Evolutionary conservation across 2,888 invertebrate genomes (phyloP), one percentile per base, ranked within the genome.

Genomic region (Molanna angustata): DNA sequence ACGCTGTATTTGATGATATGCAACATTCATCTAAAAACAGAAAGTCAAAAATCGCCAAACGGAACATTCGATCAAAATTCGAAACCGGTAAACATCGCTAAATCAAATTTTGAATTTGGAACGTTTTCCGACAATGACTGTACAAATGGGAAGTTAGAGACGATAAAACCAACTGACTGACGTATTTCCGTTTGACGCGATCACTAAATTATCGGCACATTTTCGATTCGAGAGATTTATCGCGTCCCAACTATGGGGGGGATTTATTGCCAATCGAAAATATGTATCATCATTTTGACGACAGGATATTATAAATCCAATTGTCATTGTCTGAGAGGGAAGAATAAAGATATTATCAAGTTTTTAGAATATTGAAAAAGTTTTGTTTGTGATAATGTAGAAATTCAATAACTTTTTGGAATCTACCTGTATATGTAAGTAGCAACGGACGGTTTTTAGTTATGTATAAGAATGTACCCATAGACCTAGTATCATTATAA

Each of bases 121-220:
- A 35, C 45, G 48, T 53, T 57, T 53, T 50, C 52, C 57, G 46
- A 17, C 22, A 37, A 51, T 40, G 50, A 41, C 21, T 37, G 47
- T 37, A 32, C 37, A 27, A 35, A 49, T 48, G 45, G 57, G 57
- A 53, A 51, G 53, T 40, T 27, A 40, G 21, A 18, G n/a, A 39
- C 40, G 44, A 53, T 53, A 49, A 53, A 49, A 44, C 44, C 35
- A 20, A 18, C 45, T 45, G 55, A 49, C 22, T 55, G 58, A 58
- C 58, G 58, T 55, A 50, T 47, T 55, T 58, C 58, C 58, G 55
- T 21, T 44, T 52, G 58, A 52, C 49, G 55, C 55, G 44, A 53
- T 52, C 43, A 55, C 53, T 50, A 55, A 58, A 55, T 58, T 58
- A 58, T 55, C 50, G 52, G 43, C 55, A 50, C 54, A 50, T 58